phyloP scores from a whole-genome alignment of 2,797 vertebrate genomes.

The Schizopygopsis pylzovi region DNA sequence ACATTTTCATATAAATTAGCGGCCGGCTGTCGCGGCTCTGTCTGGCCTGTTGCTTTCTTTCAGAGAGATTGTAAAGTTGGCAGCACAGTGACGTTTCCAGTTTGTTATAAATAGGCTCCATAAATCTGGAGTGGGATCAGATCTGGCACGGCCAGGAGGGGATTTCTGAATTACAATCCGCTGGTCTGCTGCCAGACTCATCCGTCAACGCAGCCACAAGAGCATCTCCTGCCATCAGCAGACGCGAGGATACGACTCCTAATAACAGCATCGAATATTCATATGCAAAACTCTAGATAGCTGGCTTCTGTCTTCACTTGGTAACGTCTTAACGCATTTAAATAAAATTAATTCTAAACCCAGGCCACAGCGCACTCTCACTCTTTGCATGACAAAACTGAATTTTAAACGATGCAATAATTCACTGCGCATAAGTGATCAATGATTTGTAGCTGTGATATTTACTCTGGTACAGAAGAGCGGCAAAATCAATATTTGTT shows the following conservation, averaged over 20 bases:
- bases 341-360: not conserved
- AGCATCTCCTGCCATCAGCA: conserved; percentile 67
- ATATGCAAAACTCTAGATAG: conserved; percentile 70
- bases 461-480: not conserved
- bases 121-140: conserved; percentile 64
- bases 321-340: not conserved
- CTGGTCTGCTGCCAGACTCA: conserved; percentile 76
- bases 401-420: not conserved
- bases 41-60: not conserved
- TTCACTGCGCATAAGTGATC: not conserved
- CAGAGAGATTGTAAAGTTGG: conserved; percentile 36
- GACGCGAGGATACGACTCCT: conserved; percentile 56
- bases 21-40: not conserved
- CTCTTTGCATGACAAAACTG: not conserved
- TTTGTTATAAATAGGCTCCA: conserved; percentile 37
- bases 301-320: conserved; percentile 47
- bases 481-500: not conserved
- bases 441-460: not conserved
- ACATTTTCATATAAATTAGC: conserved; percentile 68
- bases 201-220: conserved; percentile 72
- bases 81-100: conserved; percentile 38
- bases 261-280: conserved; percentile 71
- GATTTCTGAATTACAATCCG: conserved; percentile 73
- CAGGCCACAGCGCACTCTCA: not conserved
- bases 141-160: conserved; percentile 61